Evolutionary conservation across 2,888 invertebrate genomes (phyloP).

Genomic region (Andrena trimmerana): DNA sequence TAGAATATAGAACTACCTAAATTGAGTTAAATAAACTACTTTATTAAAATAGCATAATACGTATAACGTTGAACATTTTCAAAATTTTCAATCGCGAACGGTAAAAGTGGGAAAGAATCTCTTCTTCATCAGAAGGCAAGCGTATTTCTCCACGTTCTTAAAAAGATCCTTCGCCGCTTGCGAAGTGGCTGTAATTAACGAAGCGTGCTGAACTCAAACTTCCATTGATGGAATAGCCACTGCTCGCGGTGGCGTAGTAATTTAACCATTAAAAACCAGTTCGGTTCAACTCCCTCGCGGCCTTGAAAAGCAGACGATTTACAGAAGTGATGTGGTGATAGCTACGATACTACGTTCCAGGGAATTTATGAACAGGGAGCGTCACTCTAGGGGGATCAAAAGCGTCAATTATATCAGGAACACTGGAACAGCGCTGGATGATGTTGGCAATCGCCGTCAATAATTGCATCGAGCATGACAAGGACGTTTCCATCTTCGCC

Average conservation of each 20-base stretch:
- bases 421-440: slow-evolving; percentile 36
- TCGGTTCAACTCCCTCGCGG: background rate
- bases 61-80: no score
- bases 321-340: background rate
- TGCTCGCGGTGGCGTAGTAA: background rate
- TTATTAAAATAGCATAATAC: no score
- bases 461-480: slow-evolving; percentile 43
- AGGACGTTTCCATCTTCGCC: slow-evolving; percentile 54
- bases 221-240: background rate
- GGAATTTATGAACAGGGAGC: slow-evolving; percentile 29
- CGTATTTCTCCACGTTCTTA: background rate
- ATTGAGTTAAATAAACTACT: no score
- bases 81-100: no score
- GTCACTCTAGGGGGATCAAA: slow-evolving; percentile 39
- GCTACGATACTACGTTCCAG: slow-evolving; percentile 4
- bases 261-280: slow-evolving; percentile 15
- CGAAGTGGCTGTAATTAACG: background rate
- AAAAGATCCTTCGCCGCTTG: background rate
- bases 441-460: slow-evolving; percentile 51
- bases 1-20: no score
- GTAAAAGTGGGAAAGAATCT: no score
- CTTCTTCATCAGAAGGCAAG: background rate
- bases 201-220: background rate
- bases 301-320: slow-evolving; percentile 17
- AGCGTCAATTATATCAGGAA: slow-evolving; percentile 49